Percentiles rank a stretch among this genome's conserved stretches.
Evolutionary conservation across 2,888 invertebrate genomes (phyloP).

Genomic region (Epirrhoe tristata): DNA sequence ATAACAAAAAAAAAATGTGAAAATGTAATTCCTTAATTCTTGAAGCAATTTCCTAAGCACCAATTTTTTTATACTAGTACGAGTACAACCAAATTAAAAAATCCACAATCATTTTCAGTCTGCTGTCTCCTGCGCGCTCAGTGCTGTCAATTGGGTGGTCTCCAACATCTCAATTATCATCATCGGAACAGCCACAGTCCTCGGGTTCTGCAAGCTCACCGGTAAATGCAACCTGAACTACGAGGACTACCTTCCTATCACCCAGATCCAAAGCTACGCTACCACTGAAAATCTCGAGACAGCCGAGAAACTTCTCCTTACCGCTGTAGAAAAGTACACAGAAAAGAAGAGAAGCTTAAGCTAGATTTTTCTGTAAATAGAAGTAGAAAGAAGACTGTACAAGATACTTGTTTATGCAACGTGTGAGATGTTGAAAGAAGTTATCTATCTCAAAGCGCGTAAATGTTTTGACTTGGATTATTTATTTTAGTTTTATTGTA

Average conservation of each 20-base stretch:
- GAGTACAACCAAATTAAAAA: not conserved
- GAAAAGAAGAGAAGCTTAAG: slow-evolving; percentile 38
- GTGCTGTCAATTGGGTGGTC: slow-evolving; percentile 53
- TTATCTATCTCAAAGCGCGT: too few species aligned
- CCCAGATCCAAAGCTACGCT: slow-evolving; percentile 72
- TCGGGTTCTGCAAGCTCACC: slow-evolving; percentile 58
- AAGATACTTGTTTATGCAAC: too few species aligned
- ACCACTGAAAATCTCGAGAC: slow-evolving; percentile 81
- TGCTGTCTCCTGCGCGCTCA: slow-evolving; percentile 49
- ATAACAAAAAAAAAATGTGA: too few species aligned
- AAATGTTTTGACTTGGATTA: not conserved
- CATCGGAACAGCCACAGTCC: slow-evolving; percentile 48
- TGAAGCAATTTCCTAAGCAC: too few species aligned
- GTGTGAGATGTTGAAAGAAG: too few species aligned
- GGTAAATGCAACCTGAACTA: slow-evolving; percentile 51
- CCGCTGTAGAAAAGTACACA: slow-evolving; percentile 81
- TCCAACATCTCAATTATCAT: slow-evolving; percentile 51
- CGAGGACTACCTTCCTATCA: slow-evolving; percentile 46
- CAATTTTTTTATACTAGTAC: too few species aligned
- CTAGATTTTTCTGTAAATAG: not conserved
- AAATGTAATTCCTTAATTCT: too few species aligned
- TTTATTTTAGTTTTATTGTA: slow-evolving; percentile 19
- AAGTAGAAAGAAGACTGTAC: not conserved
- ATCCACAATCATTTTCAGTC: slow-evolving; percentile 31
- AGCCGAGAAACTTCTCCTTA: slow-evolving; percentile 77